phyloP scores from a whole-genome alignment of 2,888 invertebrate genomes.

The Hydraecia micacea region DNA sequence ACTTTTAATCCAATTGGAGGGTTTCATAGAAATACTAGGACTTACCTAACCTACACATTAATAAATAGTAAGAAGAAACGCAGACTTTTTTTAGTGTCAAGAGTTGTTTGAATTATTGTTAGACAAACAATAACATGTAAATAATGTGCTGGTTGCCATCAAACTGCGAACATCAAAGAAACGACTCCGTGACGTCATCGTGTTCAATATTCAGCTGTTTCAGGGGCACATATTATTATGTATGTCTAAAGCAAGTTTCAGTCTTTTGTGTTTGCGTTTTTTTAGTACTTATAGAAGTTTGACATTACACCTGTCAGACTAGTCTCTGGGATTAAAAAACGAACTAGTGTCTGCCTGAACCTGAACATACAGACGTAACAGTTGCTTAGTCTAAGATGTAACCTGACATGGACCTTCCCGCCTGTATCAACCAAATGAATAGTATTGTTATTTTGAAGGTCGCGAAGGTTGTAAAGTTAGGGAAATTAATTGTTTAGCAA shows the following conservation, averaged over 20 bases:
- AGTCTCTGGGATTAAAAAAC: no score
- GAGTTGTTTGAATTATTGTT: not conserved
- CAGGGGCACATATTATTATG: not conserved
- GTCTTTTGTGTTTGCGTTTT: no score
- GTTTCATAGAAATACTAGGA: not conserved
- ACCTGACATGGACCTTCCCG: not conserved
- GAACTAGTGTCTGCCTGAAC: no score
- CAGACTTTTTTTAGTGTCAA: not conserved
- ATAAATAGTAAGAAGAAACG: not conserved
- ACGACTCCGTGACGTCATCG: not conserved
- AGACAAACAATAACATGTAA: not conserved
- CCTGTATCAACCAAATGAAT: not conserved
- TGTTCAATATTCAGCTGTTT: not conserved
- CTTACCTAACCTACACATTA: no score
- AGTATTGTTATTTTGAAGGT: not conserved
- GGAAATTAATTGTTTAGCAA: not conserved
- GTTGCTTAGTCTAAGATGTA: not conserved
- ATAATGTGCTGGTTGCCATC: slow-evolving; percentile 13
- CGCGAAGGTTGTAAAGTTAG: not conserved
- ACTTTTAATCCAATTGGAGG: not conserved
- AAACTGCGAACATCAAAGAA: not conserved
- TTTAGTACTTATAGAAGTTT: no score
- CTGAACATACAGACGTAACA: not conserved
- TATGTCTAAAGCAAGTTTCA: no score
- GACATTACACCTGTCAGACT: no score